These are phyloP conservation scores for Harmothoe impar DNA, from an alignment of 2,888 invertebrate species.

Conservation along the genomic window DNA sequence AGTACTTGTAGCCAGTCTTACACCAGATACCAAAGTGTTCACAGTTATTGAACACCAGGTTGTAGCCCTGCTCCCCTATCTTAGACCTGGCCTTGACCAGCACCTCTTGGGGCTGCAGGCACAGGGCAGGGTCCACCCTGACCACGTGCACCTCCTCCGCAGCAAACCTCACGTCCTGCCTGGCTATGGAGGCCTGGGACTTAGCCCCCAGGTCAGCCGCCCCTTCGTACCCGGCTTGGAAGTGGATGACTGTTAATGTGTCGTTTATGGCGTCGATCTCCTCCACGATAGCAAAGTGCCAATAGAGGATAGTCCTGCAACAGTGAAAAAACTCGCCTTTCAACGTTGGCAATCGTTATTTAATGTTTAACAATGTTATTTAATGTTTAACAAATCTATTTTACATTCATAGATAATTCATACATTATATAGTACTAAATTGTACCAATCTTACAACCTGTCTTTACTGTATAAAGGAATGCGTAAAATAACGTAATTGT, in stretches of 20 bases:
- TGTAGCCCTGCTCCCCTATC: background rate
- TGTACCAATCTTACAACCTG: too few species aligned
- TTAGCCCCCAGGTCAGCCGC: background rate
- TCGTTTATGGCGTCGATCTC: background rate
- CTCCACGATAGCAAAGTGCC: constrained; percentile 2
- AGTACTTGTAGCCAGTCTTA: background rate
- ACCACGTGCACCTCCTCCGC: background rate
- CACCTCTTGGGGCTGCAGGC: background rate
- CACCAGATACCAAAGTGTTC: constrained; percentile 1
- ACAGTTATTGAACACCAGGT: background rate
- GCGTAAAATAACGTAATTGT: too few species aligned
- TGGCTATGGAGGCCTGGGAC: background rate
- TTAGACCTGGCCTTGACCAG: background rate
- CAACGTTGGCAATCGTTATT: too few species aligned
- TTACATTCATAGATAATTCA: too few species aligned
- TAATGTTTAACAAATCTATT: too few species aligned
- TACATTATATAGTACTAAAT: too few species aligned
- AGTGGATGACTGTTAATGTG: background rate
- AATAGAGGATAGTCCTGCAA: background rate
- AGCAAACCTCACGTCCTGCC: background rate
- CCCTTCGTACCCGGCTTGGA: background rate
- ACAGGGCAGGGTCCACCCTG: background rate
- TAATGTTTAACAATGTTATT: too few species aligned
- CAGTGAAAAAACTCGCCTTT: too few species aligned
- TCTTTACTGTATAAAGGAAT: too few species aligned